Conservation (phyloP, 2,113 vertebrate species). For the Chloropsis cyanopogon region DNA sequence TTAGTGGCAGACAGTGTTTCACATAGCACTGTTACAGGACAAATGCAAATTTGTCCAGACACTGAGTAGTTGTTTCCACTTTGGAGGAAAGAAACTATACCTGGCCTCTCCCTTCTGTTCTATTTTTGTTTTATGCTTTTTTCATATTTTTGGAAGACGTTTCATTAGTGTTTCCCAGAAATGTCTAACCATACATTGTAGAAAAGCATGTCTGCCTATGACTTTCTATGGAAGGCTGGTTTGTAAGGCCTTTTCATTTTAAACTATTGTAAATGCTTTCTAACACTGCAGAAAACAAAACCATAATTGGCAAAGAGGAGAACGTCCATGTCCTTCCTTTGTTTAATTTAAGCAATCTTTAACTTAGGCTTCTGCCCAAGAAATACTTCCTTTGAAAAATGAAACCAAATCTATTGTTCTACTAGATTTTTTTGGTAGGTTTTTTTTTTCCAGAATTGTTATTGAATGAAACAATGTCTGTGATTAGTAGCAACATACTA, state of each 20-base stretch:
- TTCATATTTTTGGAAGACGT: not conserved
- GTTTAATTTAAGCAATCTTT: not conserved
- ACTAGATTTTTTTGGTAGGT: not conserved
- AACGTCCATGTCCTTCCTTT: not conserved
- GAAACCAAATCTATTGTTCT: not conserved
- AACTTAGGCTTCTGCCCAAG: not conserved
- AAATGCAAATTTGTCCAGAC: not conserved
- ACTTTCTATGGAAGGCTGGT: not conserved
- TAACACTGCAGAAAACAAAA: not conserved
- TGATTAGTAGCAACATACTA: not conserved
- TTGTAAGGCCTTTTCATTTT: not conserved
- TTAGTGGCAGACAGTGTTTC: not conserved
- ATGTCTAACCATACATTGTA: not conserved
- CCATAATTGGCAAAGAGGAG: not conserved
- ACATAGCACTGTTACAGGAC: not conserved
- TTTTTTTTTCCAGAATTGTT: not conserved
- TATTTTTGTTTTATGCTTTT: constrained; percentile 4
- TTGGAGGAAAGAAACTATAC: not conserved
- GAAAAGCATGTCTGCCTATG: not conserved
- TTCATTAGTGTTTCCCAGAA: not conserved
- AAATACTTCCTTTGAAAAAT: not conserved
- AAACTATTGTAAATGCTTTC: not conserved
- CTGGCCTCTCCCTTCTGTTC: not conserved
- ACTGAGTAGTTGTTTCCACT: not conserved
- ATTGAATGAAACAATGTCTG: not conserved